Evolutionary conservation across 2,888 invertebrate genomes (phyloP), one percentile per base, ranked within the genome.

Genomic region (Dryobotodes eremita): DNA sequence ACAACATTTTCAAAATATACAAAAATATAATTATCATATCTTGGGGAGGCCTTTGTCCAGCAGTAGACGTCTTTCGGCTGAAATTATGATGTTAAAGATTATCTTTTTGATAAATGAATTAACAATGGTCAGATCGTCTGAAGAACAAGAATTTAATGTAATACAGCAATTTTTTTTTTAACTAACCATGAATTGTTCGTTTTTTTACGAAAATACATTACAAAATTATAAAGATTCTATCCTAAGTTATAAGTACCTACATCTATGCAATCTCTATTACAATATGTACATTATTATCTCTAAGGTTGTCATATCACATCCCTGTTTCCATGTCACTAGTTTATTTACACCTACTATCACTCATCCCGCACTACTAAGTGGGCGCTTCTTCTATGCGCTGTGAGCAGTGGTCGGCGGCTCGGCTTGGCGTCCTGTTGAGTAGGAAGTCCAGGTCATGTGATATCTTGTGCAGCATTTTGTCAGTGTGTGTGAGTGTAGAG

Each of bases 401-500:
- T 75, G 92, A 79, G 77, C 87, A 89, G 79, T 89, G 66, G 36
- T 84, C 48, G 6, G 26, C 36, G 3, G 91, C 89, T 92, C 92
- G 71, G 94, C 94, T 81, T 95, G 96, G 82, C 68, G 97, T 97
- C 83, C 98, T 97, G 94, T 98, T 98, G 81, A 98, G 95, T 88
- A 98, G 95, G 95, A 98, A 98, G 95, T 98, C 98, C 88, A 98
- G 95, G 95, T 98, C 98, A 91, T 98, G 98, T 2, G 98, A 98
- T 90, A 98, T 98, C 92, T 98, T 98, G 95, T 98, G 98, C 71
- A 98, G 95, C 97, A 98, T 98, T 78, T 98, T 98, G 88, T 97
- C 97, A 55, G 96, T 93, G 75, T 95, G 95, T 0, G 95, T 94
- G 0, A 48, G 93, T 92, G 82, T 95, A 93, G 88, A 96, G 95